phyloP scores from a whole-genome alignment of 2,797 vertebrate genomes.

The Jordanella pulchra region DNA sequence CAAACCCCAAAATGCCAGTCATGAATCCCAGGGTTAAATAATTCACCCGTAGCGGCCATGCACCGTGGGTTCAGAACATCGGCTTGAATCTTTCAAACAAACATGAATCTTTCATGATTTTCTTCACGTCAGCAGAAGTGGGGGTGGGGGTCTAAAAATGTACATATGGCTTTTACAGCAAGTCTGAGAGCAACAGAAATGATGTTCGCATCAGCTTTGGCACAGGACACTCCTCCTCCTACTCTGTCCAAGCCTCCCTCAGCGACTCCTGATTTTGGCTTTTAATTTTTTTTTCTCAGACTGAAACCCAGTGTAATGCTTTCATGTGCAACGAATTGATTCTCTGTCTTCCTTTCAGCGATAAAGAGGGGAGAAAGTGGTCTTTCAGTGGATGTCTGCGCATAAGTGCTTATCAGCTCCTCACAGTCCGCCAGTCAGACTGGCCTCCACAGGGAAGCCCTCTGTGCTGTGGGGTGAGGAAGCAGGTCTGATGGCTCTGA shows the following conservation, averaged over 20 bases:
- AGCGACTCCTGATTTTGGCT: conserved; percentile 25
- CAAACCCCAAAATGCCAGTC: conserved; percentile 48
- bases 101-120: conserved; percentile 79
- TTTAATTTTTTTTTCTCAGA: conserved; percentile 11
- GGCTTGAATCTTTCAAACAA: conserved; percentile 80
- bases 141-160: conserved; percentile 72
- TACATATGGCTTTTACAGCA: conserved; percentile 64
- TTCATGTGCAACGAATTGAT: conserved; percentile 12
- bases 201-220: conserved; percentile 64
- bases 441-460: conserved; percentile 26
- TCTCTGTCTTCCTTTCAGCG: conserved; percentile 27
- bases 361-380: conserved; percentile 10
- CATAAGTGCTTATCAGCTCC: conserved; percentile 38
- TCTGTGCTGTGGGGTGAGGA: conserved; percentile 32
- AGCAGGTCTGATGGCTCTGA: conserved; percentile 56
- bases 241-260: not conserved
- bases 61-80: conserved; percentile 78
- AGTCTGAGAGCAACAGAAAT: conserved; percentile 35
- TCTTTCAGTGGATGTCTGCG: conserved; percentile 40
- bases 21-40: conserved; percentile 70
- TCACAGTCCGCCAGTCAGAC: conserved; percentile 38
- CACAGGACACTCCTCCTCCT: conserved; percentile 13
- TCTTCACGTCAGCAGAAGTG: conserved; percentile 72
- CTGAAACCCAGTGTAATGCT: conserved; percentile 22
- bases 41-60: conserved; percentile 70